phyloP scores from a whole-genome alignment of 92 coral and sea anemone species.

The Hydrozoanthus gracilis region DNA sequence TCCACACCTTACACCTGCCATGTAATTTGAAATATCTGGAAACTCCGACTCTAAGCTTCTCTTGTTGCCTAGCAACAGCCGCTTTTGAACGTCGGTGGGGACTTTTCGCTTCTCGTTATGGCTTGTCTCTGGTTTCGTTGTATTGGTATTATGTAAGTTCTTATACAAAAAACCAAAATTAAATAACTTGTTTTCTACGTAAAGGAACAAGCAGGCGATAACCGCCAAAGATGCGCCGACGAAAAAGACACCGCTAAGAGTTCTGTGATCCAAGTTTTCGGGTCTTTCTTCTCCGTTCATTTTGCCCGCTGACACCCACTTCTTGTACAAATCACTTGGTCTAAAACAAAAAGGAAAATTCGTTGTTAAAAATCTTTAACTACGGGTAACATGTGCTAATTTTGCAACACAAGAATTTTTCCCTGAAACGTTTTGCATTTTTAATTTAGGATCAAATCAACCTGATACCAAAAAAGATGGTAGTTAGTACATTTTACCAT shows the following conservation, averaged over 20 bases:
- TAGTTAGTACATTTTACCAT: no score
- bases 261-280: constrained; percentile 60
- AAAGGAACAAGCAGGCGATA: constrained; percentile 67
- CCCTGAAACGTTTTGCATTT: no score
- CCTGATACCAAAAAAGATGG: no score
- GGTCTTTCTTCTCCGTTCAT: constrained; percentile 71
- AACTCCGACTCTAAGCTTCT: constrained; percentile 52
- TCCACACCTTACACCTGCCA: constrained; percentile 63
- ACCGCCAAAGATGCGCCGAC: constrained; percentile 76
- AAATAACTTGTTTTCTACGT: constrained; percentile 77
- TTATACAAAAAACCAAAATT: constrained; percentile 77
- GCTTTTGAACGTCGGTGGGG: constrained; percentile 71
- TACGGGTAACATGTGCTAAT: no score
- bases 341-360: constrained; percentile 21
- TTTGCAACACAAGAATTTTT: no score
- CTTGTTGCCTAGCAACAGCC: constrained; percentile 56
- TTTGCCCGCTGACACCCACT: constrained; percentile 86
- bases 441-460: no score
- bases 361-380: no score
- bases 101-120: constrained; percentile 60
- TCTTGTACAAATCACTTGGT: constrained; percentile 88
- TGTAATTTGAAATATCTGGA: constrained; percentile 81
- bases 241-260: constrained; percentile 84
- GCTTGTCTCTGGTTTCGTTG: constrained; percentile 42
- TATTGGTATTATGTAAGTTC: constrained; percentile 51